Percentiles rank a stretch among this genome's conserved stretches.
Evolutionary conservation across 2,888 invertebrate genomes (phyloP).

Genomic region (Trachelus tabidus): DNA sequence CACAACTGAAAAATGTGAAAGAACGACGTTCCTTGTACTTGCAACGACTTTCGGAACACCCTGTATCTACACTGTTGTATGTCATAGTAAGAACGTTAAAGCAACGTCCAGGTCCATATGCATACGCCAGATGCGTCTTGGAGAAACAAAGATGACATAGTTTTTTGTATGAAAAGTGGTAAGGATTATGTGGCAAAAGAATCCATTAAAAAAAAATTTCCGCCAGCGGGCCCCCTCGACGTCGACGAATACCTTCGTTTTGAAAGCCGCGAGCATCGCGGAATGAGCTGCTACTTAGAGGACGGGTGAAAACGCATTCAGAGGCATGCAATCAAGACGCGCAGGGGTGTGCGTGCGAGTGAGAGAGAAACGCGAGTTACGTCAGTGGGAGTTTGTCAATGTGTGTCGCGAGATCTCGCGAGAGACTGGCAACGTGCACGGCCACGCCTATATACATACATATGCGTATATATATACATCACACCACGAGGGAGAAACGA

Average conservation of each 20-base stretch:
- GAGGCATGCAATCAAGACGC: slow-evolving; percentile 49
- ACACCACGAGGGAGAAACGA: not conserved
- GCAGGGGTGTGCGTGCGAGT: slow-evolving; percentile 31
- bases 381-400: not conserved
- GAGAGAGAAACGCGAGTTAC: slow-evolving; percentile 2
- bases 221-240: not conserved
- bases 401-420: slow-evolving; percentile 2
- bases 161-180: not conserved
- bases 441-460: not conserved
- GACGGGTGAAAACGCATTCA: slow-evolving; percentile 49
- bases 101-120: not conserved
- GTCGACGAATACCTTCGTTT: not conserved
- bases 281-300: slow-evolving; percentile 55
- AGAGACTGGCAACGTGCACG: not conserved
- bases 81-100: not conserved
- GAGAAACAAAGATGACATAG: not conserved
- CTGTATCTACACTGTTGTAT: not conserved
- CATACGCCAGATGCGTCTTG: not conserved
- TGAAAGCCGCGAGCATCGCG: slow-evolving; percentile 35
- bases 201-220: not conserved
- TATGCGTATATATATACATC: too few relatives aligned
- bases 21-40: not conserved
- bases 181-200: not conserved
- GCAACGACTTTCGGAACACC: not conserved
- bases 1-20: not conserved